Conservation (phyloP, 2,888 invertebrate species). For the Xanthorhoe spadicearia region DNA sequence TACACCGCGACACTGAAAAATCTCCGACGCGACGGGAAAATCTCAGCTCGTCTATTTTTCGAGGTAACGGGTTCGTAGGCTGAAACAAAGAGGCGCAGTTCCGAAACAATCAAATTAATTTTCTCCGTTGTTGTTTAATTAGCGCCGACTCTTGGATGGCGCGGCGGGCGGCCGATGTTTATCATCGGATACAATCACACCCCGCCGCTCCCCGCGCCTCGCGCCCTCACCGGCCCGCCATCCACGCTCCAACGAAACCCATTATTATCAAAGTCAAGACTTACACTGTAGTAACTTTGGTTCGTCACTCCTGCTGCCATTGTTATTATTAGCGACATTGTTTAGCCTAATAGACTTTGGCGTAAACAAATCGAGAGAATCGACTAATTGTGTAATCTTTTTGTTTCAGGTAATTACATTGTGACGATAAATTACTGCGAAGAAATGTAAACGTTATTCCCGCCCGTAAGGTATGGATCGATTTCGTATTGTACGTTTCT, state of each 20-base stretch:
- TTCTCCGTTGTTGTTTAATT: slow-evolving; percentile 84
- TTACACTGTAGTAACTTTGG: slow-evolving; percentile 79
- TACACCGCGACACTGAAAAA: slow-evolving; percentile 60
- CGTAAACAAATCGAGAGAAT: slow-evolving; percentile 73
- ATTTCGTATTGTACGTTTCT: slow-evolving; percentile 44
- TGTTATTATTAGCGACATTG: slow-evolving; percentile 80
- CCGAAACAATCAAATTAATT: slow-evolving; percentile 84
- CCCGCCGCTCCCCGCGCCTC: slow-evolving; percentile 52
- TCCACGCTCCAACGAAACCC: slow-evolving; percentile 73
- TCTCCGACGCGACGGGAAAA: slow-evolving; percentile 54
- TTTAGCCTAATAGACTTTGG: slow-evolving; percentile 72
- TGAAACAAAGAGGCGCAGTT: slow-evolving; percentile 78
- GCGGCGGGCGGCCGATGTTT: slow-evolving; percentile 81
- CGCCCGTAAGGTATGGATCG: slow-evolving; percentile 43
- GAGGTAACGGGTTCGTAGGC: slow-evolving; percentile 73
- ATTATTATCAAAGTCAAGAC: slow-evolving; percentile 82
- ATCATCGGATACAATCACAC: slow-evolving; percentile 82
- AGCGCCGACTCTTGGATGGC: slow-evolving; percentile 80
- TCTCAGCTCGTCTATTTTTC: slow-evolving; percentile 69
- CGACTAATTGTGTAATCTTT: slow-evolving; percentile 72
- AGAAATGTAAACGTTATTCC: slow-evolving; percentile 43
- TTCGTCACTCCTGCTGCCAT: slow-evolving; percentile 79
- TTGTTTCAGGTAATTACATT: slow-evolving; percentile 78
- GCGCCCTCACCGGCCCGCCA: slow-evolving; percentile 52
- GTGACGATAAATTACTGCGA: slow-evolving; percentile 46